These are phyloP conservation scores for Deroplatys truncata DNA, from an alignment of 2,888 invertebrate genomes.

Conservation along the genomic window DNA sequence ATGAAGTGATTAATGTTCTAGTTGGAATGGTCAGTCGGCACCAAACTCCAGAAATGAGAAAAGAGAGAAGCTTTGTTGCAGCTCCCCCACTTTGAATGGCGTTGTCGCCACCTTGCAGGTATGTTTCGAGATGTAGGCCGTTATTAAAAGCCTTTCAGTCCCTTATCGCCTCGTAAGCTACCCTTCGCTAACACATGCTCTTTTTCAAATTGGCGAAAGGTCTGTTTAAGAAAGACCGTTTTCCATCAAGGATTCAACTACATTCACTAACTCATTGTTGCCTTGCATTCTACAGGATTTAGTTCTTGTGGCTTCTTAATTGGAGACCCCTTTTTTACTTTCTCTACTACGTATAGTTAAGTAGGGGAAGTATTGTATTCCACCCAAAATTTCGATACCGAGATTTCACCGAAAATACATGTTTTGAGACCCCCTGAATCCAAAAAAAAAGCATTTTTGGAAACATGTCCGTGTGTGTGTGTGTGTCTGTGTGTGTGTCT, in stretches of 20 bases:
- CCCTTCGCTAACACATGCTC: not conserved
- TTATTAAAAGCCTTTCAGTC: not conserved
- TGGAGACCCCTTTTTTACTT: too few species aligned
- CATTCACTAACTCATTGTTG: not conserved
- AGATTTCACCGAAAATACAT: too few species aligned
- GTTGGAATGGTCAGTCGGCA: conserved; percentile 12
- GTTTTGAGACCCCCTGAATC: too few species aligned
- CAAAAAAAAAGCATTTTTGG: too few species aligned
- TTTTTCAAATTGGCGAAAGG: not conserved
- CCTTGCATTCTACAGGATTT: not conserved
- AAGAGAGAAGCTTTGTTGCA: not conserved
- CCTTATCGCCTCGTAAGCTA: not conserved
- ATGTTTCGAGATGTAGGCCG: not conserved
- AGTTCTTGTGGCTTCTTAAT: not conserved
- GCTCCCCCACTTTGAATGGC: not conserved
- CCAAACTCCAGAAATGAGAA: not conserved
- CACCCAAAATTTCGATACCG: too few species aligned
- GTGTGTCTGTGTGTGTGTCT: too few species aligned
- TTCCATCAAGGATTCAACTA: too few species aligned
- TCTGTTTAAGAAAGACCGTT: too few species aligned
- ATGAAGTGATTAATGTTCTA: conserved; percentile 14
- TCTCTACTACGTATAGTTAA: too few species aligned
- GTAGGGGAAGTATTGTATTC: too few species aligned
- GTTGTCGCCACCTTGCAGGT: not conserved
- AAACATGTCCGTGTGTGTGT: too few species aligned